Conservation (phyloP, 2,113 vertebrate genomes). For the Phyllopteryx taeniolatus region DNA sequence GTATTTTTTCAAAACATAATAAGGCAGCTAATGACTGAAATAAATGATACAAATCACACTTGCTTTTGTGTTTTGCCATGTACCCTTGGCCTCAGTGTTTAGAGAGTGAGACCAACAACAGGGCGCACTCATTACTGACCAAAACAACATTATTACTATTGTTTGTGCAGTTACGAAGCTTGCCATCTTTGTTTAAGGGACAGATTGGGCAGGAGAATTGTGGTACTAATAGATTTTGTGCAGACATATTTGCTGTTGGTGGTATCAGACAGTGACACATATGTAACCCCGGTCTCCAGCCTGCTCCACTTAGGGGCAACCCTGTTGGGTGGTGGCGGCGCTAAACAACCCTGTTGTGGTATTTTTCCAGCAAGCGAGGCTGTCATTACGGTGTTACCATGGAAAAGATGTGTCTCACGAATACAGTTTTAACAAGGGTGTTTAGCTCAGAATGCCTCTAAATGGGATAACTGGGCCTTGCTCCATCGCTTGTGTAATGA, state of each 20-base stretch:
- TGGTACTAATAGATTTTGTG: constrained; percentile 31
- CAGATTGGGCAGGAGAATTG: constrained; percentile 67
- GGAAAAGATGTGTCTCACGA: constrained; percentile 37
- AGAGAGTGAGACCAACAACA: constrained; percentile 83
- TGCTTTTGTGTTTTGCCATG: not conserved
- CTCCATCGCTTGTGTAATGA: constrained; percentile 9
- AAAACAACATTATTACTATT: constrained; percentile 81
- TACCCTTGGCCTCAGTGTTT: constrained; percentile 75
- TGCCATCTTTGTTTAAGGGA: constrained; percentile 85
- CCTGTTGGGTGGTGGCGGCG: constrained; percentile 77
- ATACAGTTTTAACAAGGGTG: constrained; percentile 45
- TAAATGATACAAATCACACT: not conserved
- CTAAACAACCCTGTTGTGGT: constrained; percentile 84
- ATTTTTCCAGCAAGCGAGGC: constrained; percentile 82
- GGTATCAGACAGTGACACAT: constrained; percentile 83
- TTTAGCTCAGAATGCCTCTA: constrained; percentile 28
- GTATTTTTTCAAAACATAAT: not conserved
- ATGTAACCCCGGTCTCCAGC: constrained; percentile 83
- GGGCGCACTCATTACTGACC: constrained; percentile 84
- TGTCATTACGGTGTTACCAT: constrained; percentile 53
- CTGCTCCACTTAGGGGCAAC: constrained; percentile 84
- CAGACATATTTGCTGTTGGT: constrained; percentile 81
- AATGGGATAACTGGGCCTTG: constrained; percentile 28
- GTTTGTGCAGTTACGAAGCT: constrained; percentile 80
- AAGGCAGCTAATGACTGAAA: not conserved